Conservation (phyloP, 2,797 vertebrate genomes). For the Melanotaenia trifasciata region DNA sequence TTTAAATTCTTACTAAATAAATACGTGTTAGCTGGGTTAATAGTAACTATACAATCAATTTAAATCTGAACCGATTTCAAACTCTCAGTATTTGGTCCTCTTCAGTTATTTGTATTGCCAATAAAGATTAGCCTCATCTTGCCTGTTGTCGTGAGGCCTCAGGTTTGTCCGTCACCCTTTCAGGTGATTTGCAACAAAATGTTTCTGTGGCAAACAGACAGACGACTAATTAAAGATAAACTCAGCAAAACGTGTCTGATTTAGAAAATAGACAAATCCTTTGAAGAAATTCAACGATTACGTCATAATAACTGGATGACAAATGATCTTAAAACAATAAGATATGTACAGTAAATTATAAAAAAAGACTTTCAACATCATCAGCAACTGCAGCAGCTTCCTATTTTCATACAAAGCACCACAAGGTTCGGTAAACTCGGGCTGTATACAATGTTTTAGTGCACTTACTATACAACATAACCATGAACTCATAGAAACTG, state of each 20-base stretch:
- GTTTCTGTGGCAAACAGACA: not conserved
- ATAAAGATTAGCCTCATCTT: not conserved
- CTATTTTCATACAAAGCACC: slow-evolving; percentile 34
- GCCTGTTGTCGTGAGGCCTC: not conserved
- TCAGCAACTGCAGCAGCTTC: slow-evolving; percentile 27
- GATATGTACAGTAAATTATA: slow-evolving; percentile 40
- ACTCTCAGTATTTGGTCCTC: slow-evolving; percentile 6
- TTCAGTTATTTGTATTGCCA: not conserved
- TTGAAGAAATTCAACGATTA: slow-evolving; percentile 11
- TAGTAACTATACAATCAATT: not conserved
- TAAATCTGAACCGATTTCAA: not conserved
- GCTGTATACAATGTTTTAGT: slow-evolving; percentile 6
- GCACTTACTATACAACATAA: slow-evolving; percentile 10
- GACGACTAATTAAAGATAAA: slow-evolving; percentile 4
- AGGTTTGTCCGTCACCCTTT: not conserved
- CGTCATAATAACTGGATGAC: not conserved
- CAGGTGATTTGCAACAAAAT: not conserved
- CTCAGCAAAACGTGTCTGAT: slow-evolving; percentile 11
- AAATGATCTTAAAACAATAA: slow-evolving; percentile 23
- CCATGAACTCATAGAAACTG: slow-evolving; percentile 26
- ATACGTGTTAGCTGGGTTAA: not conserved
- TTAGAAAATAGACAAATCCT: not conserved
- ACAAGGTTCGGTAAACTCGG: slow-evolving; percentile 8
- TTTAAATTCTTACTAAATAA: not conserved
- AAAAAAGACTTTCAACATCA: slow-evolving; percentile 12